phyloP scores from a whole-genome alignment of 2,113 vertebrate species.

The Rattus norvegicus region DNA sequence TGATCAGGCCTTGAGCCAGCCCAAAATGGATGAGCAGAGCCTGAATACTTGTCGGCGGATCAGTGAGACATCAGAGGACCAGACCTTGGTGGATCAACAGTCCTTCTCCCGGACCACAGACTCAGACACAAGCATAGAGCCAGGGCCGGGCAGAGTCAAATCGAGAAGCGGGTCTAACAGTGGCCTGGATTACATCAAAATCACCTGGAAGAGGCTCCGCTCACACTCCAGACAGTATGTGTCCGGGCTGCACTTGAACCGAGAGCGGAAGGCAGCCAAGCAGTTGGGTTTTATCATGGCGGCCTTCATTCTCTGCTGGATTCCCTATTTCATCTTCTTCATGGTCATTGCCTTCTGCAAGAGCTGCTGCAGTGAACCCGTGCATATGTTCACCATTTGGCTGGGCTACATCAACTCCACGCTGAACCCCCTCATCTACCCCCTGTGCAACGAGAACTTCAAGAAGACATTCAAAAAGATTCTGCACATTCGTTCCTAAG shows the following conservation, averaged over 20 bases:
- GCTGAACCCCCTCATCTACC: slow-evolving; percentile 96
- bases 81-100: slow-evolving; percentile 81
- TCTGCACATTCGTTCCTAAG: slow-evolving; percentile 84
- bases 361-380: slow-evolving; percentile 85
- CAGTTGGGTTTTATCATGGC: slow-evolving; percentile 96
- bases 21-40: slow-evolving; percentile 75
- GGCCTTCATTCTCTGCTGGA: slow-evolving; percentile 96
- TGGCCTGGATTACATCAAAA: slow-evolving; percentile 86
- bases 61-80: slow-evolving; percentile 82
- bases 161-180: slow-evolving; percentile 50
- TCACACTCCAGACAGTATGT: slow-evolving; percentile 86
- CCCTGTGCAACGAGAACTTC: slow-evolving; percentile 97
- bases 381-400: slow-evolving; percentile 97
- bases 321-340: slow-evolving; percentile 96
- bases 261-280: slow-evolving; percentile 95
- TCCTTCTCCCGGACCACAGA: not conserved
- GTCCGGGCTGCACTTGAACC: slow-evolving; percentile 88
- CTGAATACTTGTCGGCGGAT: slow-evolving; percentile 80
- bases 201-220: slow-evolving; percentile 91
- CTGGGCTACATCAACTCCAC: slow-evolving; percentile 98
- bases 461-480: slow-evolving; percentile 96
- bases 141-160: not conserved
- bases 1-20: slow-evolving; percentile 75
- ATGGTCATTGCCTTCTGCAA: slow-evolving; percentile 94
- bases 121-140: not conserved